Conservation (phyloP, 92 coral and sea anemone genomes). For the Pocillopora grandis region DNA sequence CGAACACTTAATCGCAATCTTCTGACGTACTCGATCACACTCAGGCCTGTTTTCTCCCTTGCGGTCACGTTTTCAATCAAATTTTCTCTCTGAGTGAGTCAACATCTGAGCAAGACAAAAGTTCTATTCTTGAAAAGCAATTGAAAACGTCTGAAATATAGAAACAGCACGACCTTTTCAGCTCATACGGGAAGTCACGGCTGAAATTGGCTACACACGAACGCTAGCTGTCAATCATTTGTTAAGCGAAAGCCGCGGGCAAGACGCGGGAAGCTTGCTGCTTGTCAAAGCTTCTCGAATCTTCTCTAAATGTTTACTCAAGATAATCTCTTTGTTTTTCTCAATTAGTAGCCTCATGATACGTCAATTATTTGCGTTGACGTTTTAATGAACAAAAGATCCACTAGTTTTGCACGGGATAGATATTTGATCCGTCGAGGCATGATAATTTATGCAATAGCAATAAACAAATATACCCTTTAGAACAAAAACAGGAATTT, state of each 20-base stretch:
- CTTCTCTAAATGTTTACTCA: neutral
- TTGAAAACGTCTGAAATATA: neutral
- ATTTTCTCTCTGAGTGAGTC: neutral
- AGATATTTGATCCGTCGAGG: too few species aligned
- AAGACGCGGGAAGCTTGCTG: neutral
- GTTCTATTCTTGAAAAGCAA: neutral
- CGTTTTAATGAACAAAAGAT: too few species aligned
- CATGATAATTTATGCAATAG: too few species aligned
- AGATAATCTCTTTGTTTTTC: too few species aligned
- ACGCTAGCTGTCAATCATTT: constrained; percentile 29
- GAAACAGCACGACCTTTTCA: constrained; percentile 1
- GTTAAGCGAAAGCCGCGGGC: neutral
- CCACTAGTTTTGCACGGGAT: too few species aligned
- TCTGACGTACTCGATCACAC: neutral
- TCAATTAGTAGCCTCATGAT: too few species aligned
- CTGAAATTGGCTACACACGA: neutral
- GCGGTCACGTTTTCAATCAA: neutral
- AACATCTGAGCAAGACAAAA: neutral
- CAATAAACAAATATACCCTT: too few species aligned
- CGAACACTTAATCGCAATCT: neutral
- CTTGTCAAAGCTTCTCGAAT: neutral
- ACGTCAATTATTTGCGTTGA: too few species aligned
- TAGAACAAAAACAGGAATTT: too few species aligned
- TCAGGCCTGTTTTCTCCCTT: neutral
- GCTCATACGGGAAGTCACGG: constrained; percentile 31